A percentile compares a stretch with the other conserved stretches of the same genome.
Conservation (phyloP, 2,113 vertebrate species). For the Ia io region DNA sequence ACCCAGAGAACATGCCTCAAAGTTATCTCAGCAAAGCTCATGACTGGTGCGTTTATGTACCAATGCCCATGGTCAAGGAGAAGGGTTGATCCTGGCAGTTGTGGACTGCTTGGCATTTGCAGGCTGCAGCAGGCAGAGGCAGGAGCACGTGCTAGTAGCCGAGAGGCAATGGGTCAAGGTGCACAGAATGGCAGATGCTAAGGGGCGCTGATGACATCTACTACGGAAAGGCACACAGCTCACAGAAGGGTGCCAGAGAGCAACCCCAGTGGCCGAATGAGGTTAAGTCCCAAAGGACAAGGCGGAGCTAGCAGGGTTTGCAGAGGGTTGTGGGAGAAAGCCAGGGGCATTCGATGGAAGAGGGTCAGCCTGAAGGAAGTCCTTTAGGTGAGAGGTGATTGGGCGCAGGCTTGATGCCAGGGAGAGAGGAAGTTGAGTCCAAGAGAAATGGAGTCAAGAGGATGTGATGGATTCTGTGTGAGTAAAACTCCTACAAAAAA, state of each 20-base stretch:
- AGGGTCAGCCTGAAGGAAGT: not conserved
- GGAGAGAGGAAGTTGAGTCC: not conserved
- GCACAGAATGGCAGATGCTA: not conserved
- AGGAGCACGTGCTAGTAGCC: not conserved
- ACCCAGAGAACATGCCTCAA: not conserved
- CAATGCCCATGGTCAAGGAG: not conserved
- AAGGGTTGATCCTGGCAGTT: not conserved
- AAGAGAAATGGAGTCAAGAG: not conserved
- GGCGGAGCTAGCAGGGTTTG: not conserved
- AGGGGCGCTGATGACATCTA: not conserved
- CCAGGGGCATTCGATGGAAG: not conserved
- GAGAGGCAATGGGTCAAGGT: not conserved
- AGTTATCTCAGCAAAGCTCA: not conserved
- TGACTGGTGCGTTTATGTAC: not conserved
- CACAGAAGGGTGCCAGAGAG: not conserved
- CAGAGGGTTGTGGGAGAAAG: not conserved
- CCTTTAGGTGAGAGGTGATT: not conserved
- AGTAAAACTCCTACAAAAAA: not conserved
- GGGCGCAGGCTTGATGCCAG: not conserved
- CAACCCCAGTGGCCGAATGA: not conserved
- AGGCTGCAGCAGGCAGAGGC: not conserved
- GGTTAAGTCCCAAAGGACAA: not conserved
- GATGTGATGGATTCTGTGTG: not conserved
- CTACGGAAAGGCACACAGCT: not conserved
- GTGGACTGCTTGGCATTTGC: not conserved